Evolutionary conservation across 2,797 vertebrate genomes (phyloP).

Genomic region (Peromyscus aztecus): DNA sequence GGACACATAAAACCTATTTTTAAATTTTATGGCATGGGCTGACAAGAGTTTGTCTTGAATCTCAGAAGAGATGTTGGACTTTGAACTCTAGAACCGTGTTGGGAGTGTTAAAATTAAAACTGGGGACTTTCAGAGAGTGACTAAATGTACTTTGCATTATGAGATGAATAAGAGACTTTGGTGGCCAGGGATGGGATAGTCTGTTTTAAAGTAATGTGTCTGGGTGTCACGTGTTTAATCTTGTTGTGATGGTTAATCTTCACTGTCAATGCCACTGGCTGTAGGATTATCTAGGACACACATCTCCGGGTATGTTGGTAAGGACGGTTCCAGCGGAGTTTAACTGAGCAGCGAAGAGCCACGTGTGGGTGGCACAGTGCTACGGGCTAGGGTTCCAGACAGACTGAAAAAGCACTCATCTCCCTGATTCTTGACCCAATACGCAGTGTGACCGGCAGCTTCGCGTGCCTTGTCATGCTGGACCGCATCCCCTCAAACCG

Average conservation of each 20-base stretch:
- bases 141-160: background rate
- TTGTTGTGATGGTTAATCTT: background rate
- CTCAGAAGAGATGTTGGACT: background rate
- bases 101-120: background rate
- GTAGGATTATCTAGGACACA: background rate
- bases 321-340: background rate
- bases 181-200: background rate
- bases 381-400: background rate
- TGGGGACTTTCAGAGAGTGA: background rate
- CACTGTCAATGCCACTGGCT: background rate
- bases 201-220: background rate
- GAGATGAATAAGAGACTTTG: background rate
- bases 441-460: background rate
- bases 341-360: background rate
- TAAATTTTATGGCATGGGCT: background rate
- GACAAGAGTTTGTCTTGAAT: background rate
- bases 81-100: background rate
- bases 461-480: too few species aligned
- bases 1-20: background rate
- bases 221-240: background rate
- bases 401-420: background rate
- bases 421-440: background rate
- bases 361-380: background rate
- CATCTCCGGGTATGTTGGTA: background rate
- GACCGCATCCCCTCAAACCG: background rate